These are phyloP conservation scores for Synaphobranchus kaupii DNA, from an alignment of 2,797 vertebrate species.

Conservation along the genomic window DNA sequence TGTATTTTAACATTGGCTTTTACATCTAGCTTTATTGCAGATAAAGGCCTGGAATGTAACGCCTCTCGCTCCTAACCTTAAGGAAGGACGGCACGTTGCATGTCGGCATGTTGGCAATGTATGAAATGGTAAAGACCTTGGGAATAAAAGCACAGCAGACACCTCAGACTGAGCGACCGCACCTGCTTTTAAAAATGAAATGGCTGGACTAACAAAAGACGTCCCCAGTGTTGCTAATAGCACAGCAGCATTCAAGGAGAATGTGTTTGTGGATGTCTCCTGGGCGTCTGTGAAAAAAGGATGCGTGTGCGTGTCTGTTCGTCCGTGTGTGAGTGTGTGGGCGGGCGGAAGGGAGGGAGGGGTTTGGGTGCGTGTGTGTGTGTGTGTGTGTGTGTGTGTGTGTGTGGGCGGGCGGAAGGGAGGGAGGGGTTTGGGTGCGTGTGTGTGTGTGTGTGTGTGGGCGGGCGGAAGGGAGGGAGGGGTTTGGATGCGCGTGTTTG, in stretches of 20 bases:
- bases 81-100: neutral
- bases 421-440: too few species aligned
- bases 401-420: too few species aligned
- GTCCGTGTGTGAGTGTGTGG: neutral
- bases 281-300: neutral
- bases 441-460: too few species aligned
- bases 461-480: too few species aligned
- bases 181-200: neutral
- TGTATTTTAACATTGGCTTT: slow-evolving; percentile 18
- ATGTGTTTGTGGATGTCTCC: neutral
- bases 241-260: neutral
- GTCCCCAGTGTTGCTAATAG: neutral
- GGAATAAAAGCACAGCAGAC: neutral
- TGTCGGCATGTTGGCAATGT: neutral
- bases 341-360: too few species aligned
- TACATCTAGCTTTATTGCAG: neutral
- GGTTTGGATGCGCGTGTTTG: neutral
- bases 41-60: neutral
- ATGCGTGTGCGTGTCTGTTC: neutral
- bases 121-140: neutral
- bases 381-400: too few species aligned
- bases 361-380: neutral
- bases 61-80: neutral
- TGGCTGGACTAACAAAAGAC: slow-evolving; percentile 2
- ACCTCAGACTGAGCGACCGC: neutral